Percentiles rank a stretch among this genome's conserved stretches.
phyloP scores from a whole-genome alignment of 2,888 invertebrate genomes.

The Timema cristinae region DNA sequence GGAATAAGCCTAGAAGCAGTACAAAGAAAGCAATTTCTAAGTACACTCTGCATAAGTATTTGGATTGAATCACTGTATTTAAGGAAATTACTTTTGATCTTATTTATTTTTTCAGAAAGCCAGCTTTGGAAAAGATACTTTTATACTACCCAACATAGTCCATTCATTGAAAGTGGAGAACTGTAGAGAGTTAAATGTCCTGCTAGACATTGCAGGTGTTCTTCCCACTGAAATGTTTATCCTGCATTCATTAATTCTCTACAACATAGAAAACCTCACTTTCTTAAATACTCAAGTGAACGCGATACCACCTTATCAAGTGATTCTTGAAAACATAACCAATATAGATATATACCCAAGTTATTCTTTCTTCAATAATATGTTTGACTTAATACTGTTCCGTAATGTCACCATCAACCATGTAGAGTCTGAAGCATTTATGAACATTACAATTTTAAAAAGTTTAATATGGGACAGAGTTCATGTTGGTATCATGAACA shows the following conservation, averaged over 20 bases:
- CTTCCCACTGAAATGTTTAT: neutral
- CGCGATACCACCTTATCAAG: neutral
- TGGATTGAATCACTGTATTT: too few relatives aligned
- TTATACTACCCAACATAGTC: neutral
- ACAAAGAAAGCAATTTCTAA: too few relatives aligned
- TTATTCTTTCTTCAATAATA: neutral
- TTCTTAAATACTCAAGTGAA: neutral
- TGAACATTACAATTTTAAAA: slow-evolving; percentile 5
- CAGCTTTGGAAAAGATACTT: slow-evolving; percentile 3
- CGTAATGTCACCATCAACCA: slow-evolving; percentile 15
- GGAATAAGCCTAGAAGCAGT: too few relatives aligned
- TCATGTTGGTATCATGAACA: slow-evolving; percentile 8
- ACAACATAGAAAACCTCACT: slow-evolving; percentile 1
- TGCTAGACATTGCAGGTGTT: neutral
- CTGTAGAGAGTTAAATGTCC: neutral
- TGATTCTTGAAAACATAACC: slow-evolving; percentile 13
- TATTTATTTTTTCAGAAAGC: slow-evolving; percentile 7
- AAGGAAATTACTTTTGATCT: too few relatives aligned
- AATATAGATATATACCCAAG: neutral
- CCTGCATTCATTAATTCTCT: neutral
- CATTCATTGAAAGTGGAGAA: neutral
- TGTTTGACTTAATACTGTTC: slow-evolving; percentile 15
- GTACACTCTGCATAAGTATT: too few relatives aligned
- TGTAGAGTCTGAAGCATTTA: slow-evolving; percentile 14
- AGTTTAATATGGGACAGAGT: slow-evolving; percentile 10